Percentiles rank a stretch among this genome's conserved stretches.
Conservation (phyloP, 92 coral and sea anemone species). For the Epizoanthus ramosus region DNA sequence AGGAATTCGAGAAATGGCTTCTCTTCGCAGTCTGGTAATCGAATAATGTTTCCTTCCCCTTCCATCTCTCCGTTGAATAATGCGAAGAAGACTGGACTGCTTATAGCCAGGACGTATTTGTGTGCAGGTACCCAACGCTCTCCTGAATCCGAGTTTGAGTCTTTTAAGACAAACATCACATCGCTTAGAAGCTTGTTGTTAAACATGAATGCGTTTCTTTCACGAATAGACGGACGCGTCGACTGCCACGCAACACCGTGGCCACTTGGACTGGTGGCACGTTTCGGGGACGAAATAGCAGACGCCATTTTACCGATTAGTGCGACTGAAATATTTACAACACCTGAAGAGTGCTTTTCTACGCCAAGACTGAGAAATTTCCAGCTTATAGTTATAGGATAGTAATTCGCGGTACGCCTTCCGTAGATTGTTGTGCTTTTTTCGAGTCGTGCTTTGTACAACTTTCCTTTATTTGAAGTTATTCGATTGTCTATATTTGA, state of each 20-base stretch:
- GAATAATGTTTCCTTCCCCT: constrained; percentile 33
- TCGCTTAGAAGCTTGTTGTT: constrained; percentile 39
- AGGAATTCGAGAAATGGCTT: constrained; percentile 47
- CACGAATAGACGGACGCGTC: constrained; percentile 16
- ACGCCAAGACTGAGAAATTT: background rate
- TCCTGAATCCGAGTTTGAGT: background rate
- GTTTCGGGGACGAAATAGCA: constrained; percentile 19
- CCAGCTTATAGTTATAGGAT: too few relatives aligned
- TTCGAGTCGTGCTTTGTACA: too few relatives aligned
- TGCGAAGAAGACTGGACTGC: constrained; percentile 56
- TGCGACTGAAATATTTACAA: background rate
- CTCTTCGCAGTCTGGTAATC: constrained; percentile 43
- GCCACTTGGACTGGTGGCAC: background rate
- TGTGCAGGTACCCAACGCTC: constrained; percentile 49
- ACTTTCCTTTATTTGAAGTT: background rate
- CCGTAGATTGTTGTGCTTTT: background rate
- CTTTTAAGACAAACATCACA: constrained; percentile 45
- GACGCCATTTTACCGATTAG: constrained; percentile 10
- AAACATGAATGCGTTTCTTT: constrained; percentile 32
- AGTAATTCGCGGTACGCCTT: too few relatives aligned
- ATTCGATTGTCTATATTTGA: background rate
- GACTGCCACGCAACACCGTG: constrained; percentile 1
- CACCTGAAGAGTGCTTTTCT: background rate
- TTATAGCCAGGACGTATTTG: constrained; percentile 54
- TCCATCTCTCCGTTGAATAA: constrained; percentile 55